Evolutionary conservation across 2,888 invertebrate genomes (phyloP).

Genomic region (Tiphia femorata): DNA sequence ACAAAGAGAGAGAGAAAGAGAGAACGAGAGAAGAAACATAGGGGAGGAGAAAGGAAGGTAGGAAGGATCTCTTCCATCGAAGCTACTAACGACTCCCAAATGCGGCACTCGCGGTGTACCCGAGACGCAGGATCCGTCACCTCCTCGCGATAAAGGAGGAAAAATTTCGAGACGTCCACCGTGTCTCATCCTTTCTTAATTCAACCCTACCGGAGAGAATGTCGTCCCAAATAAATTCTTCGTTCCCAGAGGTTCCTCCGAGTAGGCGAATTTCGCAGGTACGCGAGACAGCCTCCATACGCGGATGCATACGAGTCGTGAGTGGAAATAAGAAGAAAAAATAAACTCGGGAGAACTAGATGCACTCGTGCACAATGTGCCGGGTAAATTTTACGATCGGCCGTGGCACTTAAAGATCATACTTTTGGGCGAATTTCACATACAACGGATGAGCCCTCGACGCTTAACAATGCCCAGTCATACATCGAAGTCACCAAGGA

Average conservation of each 20-base stretch:
- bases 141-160: too few species aligned
- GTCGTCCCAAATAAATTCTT: too few species aligned
- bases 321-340: not conserved
- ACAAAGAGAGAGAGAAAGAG: constrained; percentile 4
- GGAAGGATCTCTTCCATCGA: constrained; percentile 18
- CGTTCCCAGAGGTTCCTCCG: constrained; percentile 31
- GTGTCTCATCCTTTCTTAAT: too few species aligned
- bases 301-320: not conserved
- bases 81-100: constrained; percentile 56
- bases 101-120: too few species aligned
- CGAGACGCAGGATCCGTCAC: too few species aligned
- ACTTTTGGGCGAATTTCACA: constrained; percentile 48
- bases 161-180: too few species aligned
- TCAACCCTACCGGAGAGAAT: too few species aligned
- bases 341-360: not conserved
- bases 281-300: too few species aligned
- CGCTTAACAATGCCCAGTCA: constrained; percentile 49
- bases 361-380: constrained; percentile 8
- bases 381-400: constrained; percentile 42
- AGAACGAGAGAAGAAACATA: constrained; percentile 1
- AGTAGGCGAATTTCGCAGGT: too few species aligned
- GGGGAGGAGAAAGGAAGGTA: constrained; percentile 6
- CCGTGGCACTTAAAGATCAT: constrained; percentile 44
- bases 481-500: constrained; percentile 44
- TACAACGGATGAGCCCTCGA: constrained; percentile 33